A percentile compares a stretch with the other conserved stretches of the same genome.
These are phyloP conservation scores for Apotomis capreana DNA, from an alignment of 2,888 invertebrate genomes.

Conservation along the genomic window DNA sequence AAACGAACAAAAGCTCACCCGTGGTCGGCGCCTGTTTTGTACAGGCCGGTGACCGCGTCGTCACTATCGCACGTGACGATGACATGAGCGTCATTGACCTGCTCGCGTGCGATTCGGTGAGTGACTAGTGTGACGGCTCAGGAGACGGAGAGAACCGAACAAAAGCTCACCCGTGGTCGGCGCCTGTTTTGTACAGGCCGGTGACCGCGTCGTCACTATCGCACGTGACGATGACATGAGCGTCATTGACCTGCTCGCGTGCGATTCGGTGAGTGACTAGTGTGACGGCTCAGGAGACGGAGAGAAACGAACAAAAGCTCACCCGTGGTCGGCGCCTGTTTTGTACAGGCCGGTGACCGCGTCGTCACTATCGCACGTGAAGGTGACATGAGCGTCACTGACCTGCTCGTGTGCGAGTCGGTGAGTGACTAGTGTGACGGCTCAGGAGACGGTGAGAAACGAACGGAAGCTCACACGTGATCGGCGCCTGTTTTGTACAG, in stretches of 20 bases:
- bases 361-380: constrained; percentile 63
- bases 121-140: constrained; percentile 65
- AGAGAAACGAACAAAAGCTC: too few relatives aligned
- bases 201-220: constrained; percentile 68
- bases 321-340: constrained; percentile 60
- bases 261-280: too few relatives aligned
- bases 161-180: constrained; percentile 51
- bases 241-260: too few relatives aligned
- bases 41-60: constrained; percentile 41
- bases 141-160: constrained; percentile 82
- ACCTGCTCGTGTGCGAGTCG: too few relatives aligned
- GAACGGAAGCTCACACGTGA: too few relatives aligned
- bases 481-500: too few relatives aligned
- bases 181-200: constrained; percentile 63
- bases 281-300: too few relatives aligned
- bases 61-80: too few relatives aligned
- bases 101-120: constrained; percentile 69
- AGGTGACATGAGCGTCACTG: too few relatives aligned
- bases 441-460: too few relatives aligned
- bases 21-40: constrained; percentile 44
- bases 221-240: constrained; percentile 46
- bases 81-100: constrained; percentile 54
- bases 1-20: too few relatives aligned
- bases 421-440: too few relatives aligned
- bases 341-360: constrained; percentile 65